A percentile compares a stretch with the other conserved stretches of the same genome.
phyloP scores from a whole-genome alignment of 2,888 invertebrate species.

The Tetropium fuscum region DNA sequence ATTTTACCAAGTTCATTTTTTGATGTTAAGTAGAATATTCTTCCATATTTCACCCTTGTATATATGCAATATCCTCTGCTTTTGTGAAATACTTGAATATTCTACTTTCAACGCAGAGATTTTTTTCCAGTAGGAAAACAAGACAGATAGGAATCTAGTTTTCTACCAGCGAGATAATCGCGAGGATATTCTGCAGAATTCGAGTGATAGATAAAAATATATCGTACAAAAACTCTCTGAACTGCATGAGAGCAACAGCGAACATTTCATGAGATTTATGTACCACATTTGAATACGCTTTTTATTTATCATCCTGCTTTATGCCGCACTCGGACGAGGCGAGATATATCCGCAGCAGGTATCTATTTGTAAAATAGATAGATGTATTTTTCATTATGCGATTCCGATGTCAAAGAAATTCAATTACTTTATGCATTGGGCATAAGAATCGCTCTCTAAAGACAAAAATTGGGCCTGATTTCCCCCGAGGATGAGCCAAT shows the following conservation, averaged over 20 bases:
- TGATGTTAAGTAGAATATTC: no score
- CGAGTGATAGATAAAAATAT: constrained; percentile 10
- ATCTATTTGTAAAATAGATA: constrained; percentile 15
- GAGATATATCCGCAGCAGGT: not conserved
- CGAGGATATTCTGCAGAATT: constrained; percentile 5
- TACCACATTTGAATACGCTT: constrained; percentile 9
- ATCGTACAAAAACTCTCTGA: constrained; percentile 8
- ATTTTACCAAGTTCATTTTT: no score
- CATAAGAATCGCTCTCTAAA: constrained; percentile 29
- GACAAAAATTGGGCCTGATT: constrained; percentile 33
- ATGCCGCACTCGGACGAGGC: not conserved
- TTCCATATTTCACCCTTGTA: no score
- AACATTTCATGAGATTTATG: constrained; percentile 6
- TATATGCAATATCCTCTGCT: no score
- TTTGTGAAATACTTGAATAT: no score
- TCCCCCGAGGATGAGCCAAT: constrained; percentile 27
- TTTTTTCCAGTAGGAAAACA: no score
- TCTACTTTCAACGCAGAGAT: no score
- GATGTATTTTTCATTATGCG: constrained; percentile 25
- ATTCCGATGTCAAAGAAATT: constrained; percentile 27
- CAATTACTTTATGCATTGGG: constrained; percentile 26
- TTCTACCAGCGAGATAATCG: constrained; percentile 5
- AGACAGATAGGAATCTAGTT: constrained; percentile 1
- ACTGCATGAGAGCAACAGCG: constrained; percentile 1
- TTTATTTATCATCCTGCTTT: not conserved